Base-by-base conservation (phyloP, 1,140 invertebrate species). In the Eurosta solidaginis region DNA sequence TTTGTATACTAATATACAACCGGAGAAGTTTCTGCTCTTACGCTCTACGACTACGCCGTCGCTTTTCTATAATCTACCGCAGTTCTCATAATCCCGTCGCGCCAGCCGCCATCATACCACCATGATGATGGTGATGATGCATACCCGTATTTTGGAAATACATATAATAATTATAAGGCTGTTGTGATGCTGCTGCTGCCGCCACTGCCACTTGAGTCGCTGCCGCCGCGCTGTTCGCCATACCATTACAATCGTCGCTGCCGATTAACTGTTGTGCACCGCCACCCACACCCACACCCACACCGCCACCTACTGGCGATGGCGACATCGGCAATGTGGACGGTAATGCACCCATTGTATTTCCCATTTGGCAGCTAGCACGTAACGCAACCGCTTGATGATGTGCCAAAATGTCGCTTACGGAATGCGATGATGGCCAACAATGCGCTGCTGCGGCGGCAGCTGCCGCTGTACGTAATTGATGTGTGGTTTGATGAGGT, bases 151-250 rank as follows among this genome's bases (percentile, higher is more conserved):
- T 90, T 84, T 92, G 91, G 76, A 92, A 88, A 81, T 93, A 93
- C 85, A 93, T 92, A 81, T 93, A 93, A 82, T 93, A 93, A 83
- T 93, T 92, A 83, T 93, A 93, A 77, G 92, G 92, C 83, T 92
- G 90, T 44, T 91, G 90, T 36, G 88, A 83, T 29, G 82, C 85
- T 3, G 89, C 89, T 2, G 88, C 78, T 12, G 78, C 78, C 3
- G 81, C 88, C 7, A 89, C 88, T 0, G 84, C 86, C 33, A 88
- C 86, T 9, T 87, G 86, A 10, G 74, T 77, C 1, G 79, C 45
- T 36, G 77, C 52, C 44, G 50, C n/a, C 83, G 77, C n/a, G 80
- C 76, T 80, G 83, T 78, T 76, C 22, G 76, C 49, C 42, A 40
- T 73, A 47, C 68, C 68, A 44, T 79, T 76, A 45, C 75, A 77